Evolutionary conservation across 2,113 vertebrate species (phyloP), one percentile per base, ranked within the genome.

Genomic region (Sporophila hypoxantha): DNA sequence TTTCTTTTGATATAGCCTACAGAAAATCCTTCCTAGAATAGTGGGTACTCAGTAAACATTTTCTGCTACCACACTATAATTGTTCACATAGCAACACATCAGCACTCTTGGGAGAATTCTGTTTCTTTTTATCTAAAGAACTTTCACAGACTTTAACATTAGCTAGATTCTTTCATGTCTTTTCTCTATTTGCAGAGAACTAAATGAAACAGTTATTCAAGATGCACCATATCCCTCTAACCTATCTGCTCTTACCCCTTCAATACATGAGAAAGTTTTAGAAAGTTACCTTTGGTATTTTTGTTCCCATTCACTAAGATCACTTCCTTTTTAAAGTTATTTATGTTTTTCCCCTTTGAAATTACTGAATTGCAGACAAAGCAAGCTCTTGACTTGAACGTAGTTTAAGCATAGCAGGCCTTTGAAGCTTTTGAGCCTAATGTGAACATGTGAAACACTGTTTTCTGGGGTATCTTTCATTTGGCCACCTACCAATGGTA

Each of bases 61-160:
- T 90, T 91, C 75, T 77, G 44, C 93, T 86, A 57, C 50, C 75
- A 91, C 92, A 80, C 83, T 81, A 80, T 44, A 89, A 88, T 17
- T 85, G 89, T 87, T 96, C 85, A 85, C 89, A 95, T 96, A 93
- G 93, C 92, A 96, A 95, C 87, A 76, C 89, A 86, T 71, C 80
- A 94, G 76, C 47, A 66, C 59, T 86, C 82, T 85, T 17, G 53
- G 34, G 64, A 93, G 80, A 96, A 95, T 94, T 93, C 85, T 93
- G 65, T 94, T 93, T 44, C 92, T 91, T 82, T 91, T 93, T 42
- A 83, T 90, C 83, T 87, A 57, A 88, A 85, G 85, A 64, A 79
- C 82, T 94, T 90, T 88, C 95, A 93, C 61, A 84, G 87, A 70
- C 60, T 88, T 94, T 88, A 76, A 81, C 80, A 86, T 62, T 92